Base-by-base conservation (phyloP, 2,113 vertebrate genomes). In the Anseranas semipalmata region DNA sequence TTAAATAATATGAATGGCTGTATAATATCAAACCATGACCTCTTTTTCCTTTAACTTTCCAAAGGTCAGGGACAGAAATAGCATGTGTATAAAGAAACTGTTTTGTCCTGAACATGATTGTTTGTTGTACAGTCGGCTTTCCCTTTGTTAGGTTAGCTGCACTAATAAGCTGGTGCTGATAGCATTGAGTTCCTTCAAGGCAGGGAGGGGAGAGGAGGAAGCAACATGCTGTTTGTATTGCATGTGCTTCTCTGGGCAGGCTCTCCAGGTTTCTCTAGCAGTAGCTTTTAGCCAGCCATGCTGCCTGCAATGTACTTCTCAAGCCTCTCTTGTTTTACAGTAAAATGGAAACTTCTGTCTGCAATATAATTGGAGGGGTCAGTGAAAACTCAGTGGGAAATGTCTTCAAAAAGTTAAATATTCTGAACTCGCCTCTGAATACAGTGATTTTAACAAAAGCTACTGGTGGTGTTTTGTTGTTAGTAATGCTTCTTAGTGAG, bases 11-110 rank as follows among this genome's bases (percentile, higher is more conserved):
- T 59, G 32, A 77, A 77, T 55, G 12, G 10, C 78, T 59, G 17
- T 85, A 25, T 84, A 43, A 56, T 35, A 48, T 53, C 60, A 92
- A 94, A 67, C 75, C 9, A 11, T 85, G 53, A 81, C 27, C 27
- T 45, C 78, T 92, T 93, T 78, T 50, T 20, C 27, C 14, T 93
- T 93, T 93, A 85, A 85, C 37, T 96, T 76, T 91, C 50, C 65
- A 87, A 96, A 96, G 58, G 81, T 92, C 91, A 87, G 90, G 79
- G 75, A 56, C 52, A 68, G 83, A 96, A 81, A 50, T 90, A 89
- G 77, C 75, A 41, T 5, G 6, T 25, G 62, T 79, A 76, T 20
- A 88, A 93, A 94, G 37, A 94, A 71, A 39, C 24, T 25, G 33
- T 79, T 78, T n/a, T 84, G 53, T 80, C 33, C 68, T 62, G 41